Percentiles rank a stretch among this genome's conserved stretches.
phyloP scores from a whole-genome alignment of 1,140 invertebrate species.

The Cylas formicarius region DNA sequence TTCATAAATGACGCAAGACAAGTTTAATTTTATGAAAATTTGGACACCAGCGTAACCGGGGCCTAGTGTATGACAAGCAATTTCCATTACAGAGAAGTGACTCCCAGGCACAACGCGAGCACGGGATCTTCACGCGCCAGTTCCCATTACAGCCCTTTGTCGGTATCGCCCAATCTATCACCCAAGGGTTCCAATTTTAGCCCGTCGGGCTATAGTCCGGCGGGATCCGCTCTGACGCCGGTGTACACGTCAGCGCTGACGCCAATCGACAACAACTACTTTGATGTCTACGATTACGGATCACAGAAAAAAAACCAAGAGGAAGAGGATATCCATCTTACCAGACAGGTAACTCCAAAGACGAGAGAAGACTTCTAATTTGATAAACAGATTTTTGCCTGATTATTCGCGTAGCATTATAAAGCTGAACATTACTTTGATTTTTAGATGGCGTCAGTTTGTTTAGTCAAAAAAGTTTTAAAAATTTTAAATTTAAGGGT shows the following conservation, averaged over 20 bases:
- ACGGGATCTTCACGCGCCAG: constrained; percentile 34
- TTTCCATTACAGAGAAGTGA: constrained; percentile 31
- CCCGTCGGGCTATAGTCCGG: constrained; percentile 30
- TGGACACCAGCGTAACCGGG: too few relatives aligned
- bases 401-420: too few relatives aligned
- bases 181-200: constrained; percentile 26
- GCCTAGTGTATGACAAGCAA: not conserved
- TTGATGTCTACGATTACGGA: constrained; percentile 24
- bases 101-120: constrained; percentile 30
- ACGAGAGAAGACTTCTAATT: too few relatives aligned
- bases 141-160: constrained; percentile 38
- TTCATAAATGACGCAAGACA: too few relatives aligned
- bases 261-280: constrained; percentile 33
- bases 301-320: constrained; percentile 10
- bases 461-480: too few relatives aligned
- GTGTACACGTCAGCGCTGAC: constrained; percentile 35
- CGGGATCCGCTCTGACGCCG: constrained; percentile 30
- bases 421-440: too few relatives aligned
- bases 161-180: constrained; percentile 39
- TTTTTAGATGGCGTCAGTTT: too few relatives aligned
- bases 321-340: constrained; percentile 33
- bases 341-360: constrained; percentile 32
- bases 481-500: too few relatives aligned
- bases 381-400: too few relatives aligned
- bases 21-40: too few relatives aligned